Evolutionary conservation across 2,888 invertebrate species (phyloP).

Genomic region (Portevinia maculata): DNA sequence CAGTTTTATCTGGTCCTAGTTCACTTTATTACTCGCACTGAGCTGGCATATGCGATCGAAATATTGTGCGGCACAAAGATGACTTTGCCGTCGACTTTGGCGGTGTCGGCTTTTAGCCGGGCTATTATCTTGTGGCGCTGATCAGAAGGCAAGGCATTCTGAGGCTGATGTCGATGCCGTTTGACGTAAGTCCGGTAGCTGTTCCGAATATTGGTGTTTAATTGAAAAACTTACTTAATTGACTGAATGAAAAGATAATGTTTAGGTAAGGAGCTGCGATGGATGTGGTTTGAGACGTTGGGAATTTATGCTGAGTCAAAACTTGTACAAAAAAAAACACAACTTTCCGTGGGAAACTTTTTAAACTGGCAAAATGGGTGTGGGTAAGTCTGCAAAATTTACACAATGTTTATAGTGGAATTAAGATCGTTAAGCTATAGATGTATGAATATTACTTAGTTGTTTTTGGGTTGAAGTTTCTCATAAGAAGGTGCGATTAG

Average conservation of each 20-base stretch:
- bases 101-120: conserved; percentile 56
- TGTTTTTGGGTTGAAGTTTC: too few species aligned
- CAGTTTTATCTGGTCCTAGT: conserved; percentile 57
- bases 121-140: conserved; percentile 70
- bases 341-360: conserved; percentile 51
- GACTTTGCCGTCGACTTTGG: conserved; percentile 48
- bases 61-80: conserved; percentile 48
- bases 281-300: conserved; percentile 15
- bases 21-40: conserved; percentile 39
- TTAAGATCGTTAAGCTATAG: too few species aligned
- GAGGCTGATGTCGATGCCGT: conserved; percentile 43
- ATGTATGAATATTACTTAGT: too few species aligned
- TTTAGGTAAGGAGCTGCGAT: conserved; percentile 30
- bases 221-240: conserved; percentile 70
- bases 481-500: too few species aligned
- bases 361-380: background rate
- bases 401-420: too few species aligned
- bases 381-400: too few species aligned
- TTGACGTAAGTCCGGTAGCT: conserved; percentile 72
- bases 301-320: conserved; percentile 51
- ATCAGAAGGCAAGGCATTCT: conserved; percentile 49
- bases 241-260: conserved; percentile 73
- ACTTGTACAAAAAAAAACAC: conserved; percentile 12
- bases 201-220: conserved; percentile 65
- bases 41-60: conserved; percentile 59